Conservation (phyloP, 2,797 vertebrate species). For the Artibeus jamaicensis region DNA sequence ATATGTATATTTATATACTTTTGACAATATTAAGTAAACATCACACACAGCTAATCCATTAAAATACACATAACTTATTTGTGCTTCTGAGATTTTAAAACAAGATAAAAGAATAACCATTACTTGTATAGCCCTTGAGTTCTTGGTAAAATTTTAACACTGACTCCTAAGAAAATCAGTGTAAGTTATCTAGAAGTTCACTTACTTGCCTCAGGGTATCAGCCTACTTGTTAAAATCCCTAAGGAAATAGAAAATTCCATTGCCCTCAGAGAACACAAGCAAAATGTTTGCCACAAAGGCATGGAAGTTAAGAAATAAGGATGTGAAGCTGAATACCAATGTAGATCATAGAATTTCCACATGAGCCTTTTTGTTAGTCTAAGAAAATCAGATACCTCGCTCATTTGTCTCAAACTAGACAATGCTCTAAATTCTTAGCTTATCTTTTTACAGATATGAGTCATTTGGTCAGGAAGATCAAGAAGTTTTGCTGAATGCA, state of each 20-base stretch:
- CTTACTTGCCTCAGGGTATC: not conserved
- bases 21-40: not conserved
- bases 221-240: not conserved
- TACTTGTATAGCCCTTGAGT: not conserved
- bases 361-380: not conserved
- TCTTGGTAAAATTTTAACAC: not conserved
- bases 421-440: not conserved
- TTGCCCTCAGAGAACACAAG: not conserved
- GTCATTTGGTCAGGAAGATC: not conserved
- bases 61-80: not conserved
- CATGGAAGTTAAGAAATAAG: not conserved
- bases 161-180: constrained; percentile 30
- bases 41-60: not conserved
- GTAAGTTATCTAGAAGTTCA: not conserved
- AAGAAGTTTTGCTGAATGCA: not conserved
- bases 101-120: not conserved
- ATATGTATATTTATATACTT: not conserved
- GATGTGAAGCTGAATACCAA: not conserved
- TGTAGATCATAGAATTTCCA: not conserved
- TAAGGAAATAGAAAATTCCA: not conserved
- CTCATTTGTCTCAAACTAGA: not conserved
- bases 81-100: not conserved
- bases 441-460: not conserved
- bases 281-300: not conserved
- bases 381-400: not conserved